Percentiles rank a stretch among this genome's conserved stretches.
Evolutionary conservation across 2,888 invertebrate species (phyloP).

Genomic region (Lissocephala sabroskyi): DNA sequence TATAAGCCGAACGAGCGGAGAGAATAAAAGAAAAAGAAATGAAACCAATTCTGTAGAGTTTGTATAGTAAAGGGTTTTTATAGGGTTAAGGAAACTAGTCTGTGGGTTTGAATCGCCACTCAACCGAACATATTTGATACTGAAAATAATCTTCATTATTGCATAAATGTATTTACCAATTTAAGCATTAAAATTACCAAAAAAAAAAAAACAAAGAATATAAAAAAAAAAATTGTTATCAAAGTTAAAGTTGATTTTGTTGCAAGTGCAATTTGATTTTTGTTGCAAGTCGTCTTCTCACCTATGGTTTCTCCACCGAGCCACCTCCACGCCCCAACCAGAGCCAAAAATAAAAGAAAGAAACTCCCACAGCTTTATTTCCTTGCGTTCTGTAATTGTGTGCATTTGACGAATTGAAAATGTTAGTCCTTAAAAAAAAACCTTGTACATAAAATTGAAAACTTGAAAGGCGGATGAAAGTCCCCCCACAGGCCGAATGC

Average conservation of each 20-base stretch:
- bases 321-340: neutral
- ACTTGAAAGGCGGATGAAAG: constrained; percentile 70
- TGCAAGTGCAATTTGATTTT: constrained; percentile 50
- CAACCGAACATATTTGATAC: constrained; percentile 54
- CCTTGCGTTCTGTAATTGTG: neutral
- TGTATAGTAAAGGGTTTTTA: constrained; percentile 52
- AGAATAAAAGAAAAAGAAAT: constrained; percentile 19
- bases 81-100: constrained; percentile 52
- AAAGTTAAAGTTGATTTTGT: constrained; percentile 62
- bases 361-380: neutral
- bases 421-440: constrained; percentile 18
- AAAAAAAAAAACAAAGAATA: constrained; percentile 38
- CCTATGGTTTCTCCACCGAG: too few relatives aligned
- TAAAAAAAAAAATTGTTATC: constrained; percentile 51
- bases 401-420: constrained; percentile 13
- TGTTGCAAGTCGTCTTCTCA: constrained; percentile 22
- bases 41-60: constrained; percentile 59
- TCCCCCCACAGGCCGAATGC: constrained; percentile 58
- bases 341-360: neutral
- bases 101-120: constrained; percentile 29
- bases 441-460: constrained; percentile 50
- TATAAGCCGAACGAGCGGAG: too few relatives aligned
- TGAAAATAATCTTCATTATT: constrained; percentile 29
- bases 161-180: constrained; percentile 34
- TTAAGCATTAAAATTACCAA: constrained; percentile 31